Evolutionary conservation across 1,140 invertebrate species (phyloP).

Genomic region (Penaeus vannamei): DNA sequence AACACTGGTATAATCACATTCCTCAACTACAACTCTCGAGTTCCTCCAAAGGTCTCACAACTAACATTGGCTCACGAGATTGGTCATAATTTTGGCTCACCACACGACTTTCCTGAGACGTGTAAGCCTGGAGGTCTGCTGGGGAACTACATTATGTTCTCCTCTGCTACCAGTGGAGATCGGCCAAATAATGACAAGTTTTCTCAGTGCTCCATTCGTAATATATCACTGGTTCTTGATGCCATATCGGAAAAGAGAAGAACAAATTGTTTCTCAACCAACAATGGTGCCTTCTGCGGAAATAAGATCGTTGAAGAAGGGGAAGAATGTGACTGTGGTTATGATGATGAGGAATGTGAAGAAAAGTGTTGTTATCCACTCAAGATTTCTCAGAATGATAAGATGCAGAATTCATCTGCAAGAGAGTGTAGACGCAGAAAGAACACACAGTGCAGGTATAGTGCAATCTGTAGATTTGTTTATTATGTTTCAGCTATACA

Average conservation of each 20-base stretch:
- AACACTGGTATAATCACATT: conserved; percentile 99
- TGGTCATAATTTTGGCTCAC: conserved; percentile 97
- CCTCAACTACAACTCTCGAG: conserved; percentile 97
- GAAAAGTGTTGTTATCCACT: conserved; percentile 96
- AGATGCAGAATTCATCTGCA: conserved; percentile 80
- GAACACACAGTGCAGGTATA: conserved; percentile 86
- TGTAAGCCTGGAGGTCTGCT: conserved; percentile 88
- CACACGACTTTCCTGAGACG: conserved; percentile 96
- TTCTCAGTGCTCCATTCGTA: conserved; percentile 91
- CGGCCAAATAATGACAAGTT: conserved; percentile 96
- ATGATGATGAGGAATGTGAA: conserved; percentile 91
- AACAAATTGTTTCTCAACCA: conserved; percentile 92
- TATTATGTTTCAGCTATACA: not conserved
- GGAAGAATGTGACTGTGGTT: conserved; percentile 99
- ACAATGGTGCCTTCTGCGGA: conserved; percentile 95
- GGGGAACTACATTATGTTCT: conserved; percentile 98
- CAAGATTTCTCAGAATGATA: conserved; percentile 80
- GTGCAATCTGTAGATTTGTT: conserved; percentile 31
- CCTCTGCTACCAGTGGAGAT: conserved; percentile 94
- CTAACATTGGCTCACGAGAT: conserved; percentile 99
- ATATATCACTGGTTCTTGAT: conserved; percentile 95
- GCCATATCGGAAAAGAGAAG: conserved; percentile 93
- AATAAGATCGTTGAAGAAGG: conserved; percentile 98
- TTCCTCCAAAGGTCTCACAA: conserved; percentile 97
- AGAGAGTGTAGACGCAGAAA: conserved; percentile 84